A percentile compares a stretch with the other conserved stretches of the same genome.
Conservation (phyloP, 23 tunicate genomes). For the Styela clava region DNA sequence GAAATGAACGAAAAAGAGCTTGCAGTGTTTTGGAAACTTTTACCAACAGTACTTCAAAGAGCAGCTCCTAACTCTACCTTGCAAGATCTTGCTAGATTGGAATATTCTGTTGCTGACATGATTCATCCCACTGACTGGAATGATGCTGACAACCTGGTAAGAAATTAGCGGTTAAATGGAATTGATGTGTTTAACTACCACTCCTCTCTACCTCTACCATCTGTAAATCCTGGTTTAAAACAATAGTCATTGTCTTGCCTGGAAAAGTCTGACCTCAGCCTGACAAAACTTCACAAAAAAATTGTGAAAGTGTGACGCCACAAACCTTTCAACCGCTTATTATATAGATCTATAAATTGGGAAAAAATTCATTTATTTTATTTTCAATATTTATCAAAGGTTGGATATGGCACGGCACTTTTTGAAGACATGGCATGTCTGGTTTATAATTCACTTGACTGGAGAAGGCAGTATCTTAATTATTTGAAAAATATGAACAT, state of each 20-base stretch:
- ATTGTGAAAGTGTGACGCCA: too few species aligned
- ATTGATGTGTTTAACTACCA: too few species aligned
- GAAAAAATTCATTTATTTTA: too few species aligned
- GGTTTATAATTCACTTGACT: conserved; percentile 72
- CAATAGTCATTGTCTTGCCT: too few species aligned
- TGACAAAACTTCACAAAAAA: too few species aligned
- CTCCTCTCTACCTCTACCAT: too few species aligned
- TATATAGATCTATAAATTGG: too few species aligned
- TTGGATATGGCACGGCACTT: conserved; percentile 58
- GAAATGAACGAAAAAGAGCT: conserved; percentile 48
- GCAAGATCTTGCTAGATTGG: conserved; percentile 58
- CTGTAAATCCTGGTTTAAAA: too few species aligned
- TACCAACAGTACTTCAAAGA: conserved; percentile 61
- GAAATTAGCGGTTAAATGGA: too few species aligned
- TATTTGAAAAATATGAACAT: conserved; percentile 64
- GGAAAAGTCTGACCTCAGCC: too few species aligned
- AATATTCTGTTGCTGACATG: conserved; percentile 38
- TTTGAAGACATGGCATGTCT: conserved; percentile 77
- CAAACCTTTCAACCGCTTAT: too few species aligned
- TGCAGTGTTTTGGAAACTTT: conserved; percentile 79
- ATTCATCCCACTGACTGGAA: conserved; percentile 74
- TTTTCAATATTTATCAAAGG: too few species aligned
- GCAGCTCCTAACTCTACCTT: conserved; percentile 45
- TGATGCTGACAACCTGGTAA: conserved; percentile 64
- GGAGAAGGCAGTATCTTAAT: conserved; percentile 71